Evolutionary conservation across 2,113 vertebrate genomes (phyloP).

Genomic region (Synodontis membranacea): DNA sequence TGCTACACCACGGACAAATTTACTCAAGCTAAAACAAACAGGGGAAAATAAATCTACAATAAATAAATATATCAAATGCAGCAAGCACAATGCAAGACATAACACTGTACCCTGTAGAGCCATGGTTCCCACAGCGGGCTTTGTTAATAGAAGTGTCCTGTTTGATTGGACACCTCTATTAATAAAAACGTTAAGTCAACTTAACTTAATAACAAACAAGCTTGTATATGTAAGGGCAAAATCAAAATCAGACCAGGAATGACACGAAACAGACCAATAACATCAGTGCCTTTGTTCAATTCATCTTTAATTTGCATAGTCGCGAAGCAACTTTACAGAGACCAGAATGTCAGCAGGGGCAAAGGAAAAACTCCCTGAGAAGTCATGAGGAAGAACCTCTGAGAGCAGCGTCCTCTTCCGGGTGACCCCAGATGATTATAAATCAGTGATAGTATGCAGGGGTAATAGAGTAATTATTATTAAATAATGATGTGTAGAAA

Average conservation of each 20-base stretch:
- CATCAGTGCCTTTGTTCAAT: neutral
- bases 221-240: neutral
- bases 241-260: neutral
- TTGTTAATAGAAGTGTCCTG: no score
- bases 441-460: neutral
- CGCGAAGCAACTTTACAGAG: neutral
- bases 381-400: neutral
- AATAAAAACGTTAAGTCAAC: neutral
- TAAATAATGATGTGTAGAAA: no score
- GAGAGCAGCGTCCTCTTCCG: neutral
- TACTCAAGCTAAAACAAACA: constrained; percentile 26
- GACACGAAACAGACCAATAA: neutral
- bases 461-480: neutral
- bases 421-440: neutral
- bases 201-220: neutral
- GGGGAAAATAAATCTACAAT: neutral
- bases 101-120: neutral
- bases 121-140: neutral
- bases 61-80: neutral
- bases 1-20: constrained; percentile 17
- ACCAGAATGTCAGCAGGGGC: neutral
- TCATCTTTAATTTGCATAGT: neutral
- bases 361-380: neutral
- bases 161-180: neutral
- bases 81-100: neutral